Base-by-base conservation (phyloP, 2,113 vertebrate species). In the Chinchilla lanigera region DNA sequence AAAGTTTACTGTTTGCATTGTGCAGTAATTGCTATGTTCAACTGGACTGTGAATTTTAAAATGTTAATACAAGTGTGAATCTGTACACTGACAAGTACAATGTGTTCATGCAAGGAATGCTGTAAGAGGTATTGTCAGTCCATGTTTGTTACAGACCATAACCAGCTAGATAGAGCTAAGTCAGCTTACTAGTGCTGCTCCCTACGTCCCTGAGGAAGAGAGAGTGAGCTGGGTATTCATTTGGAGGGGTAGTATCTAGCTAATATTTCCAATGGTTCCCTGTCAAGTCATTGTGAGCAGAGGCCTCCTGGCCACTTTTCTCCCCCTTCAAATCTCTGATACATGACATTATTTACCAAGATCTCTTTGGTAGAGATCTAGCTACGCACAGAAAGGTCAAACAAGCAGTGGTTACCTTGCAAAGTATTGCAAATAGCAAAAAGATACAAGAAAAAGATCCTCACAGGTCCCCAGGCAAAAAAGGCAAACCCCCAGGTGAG, bases 401-500 rank as follows among this genome's bases (percentile, higher is more conserved):
- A 96, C 52, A 33, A 75, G 63, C 9, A 96, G 60, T 47, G 89
- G 73, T 98, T 98, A 99, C 99, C 99, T 98, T 99, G 99, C 33
- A 99, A 97, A 41, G 98, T 98, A 98, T 99, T 99, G 92, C 99
- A 99, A 97, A 99, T 98, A 92, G 98, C 94, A 97, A 99, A 99
- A 94, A 99, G 96, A 94, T 99, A 99, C 77, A 99, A 95, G 95
- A 99, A 98, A 73, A 98, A 97, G 89, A 98, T 98, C 97, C 94
- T 98, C 54, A 98, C 96, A 0, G 99, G 97, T 50, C 99, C 99
- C 98, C 99, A 99, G 26, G 99, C 98, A 86, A 99, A 99, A 93
- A 99, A 99, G 28, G 98, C 99, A 94, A 99, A 97, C 0, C 98
- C 97, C 99, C 99, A 99, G 0, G 99, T 99, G 96, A 99, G 98